Evolutionary conservation across 64 coral and sea anemone species (phyloP), one percentile per base, ranked within the genome.

Genomic region (Montipora foliosa): DNA sequence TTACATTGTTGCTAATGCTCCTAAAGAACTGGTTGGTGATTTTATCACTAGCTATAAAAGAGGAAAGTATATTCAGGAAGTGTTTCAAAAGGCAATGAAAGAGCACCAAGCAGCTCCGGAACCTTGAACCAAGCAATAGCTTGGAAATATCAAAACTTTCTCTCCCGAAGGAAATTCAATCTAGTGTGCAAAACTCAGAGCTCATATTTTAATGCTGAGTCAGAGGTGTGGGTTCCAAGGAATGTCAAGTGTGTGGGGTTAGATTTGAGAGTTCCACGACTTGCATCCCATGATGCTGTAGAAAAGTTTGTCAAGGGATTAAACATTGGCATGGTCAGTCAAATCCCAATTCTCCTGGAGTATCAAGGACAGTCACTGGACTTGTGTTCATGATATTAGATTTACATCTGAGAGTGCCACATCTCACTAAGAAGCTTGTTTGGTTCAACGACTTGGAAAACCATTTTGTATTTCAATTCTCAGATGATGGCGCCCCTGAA

Each of bases 141-240:
- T 6, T 45, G n/a, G 0, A 89, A 89, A 61, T 89, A 89, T 17
- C 73, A 89, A 24, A 89, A 79, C 19, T 74, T 79, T 53, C 77
- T 79, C 49, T 79, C 77, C 22, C 25, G 24, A 67, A 44, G 88
- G n/a, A 90, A 62, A 79, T 90, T 67, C 24, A n/a, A 79, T 67
- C 6, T 79, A 9, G 59, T 90, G 44, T 80, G 88, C 44, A 90
- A 90, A 79, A 79, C 88, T 17, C 76, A 90, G 75, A 90, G 52
- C 6, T 90, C 89, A 48, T 55, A 48, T 73, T 90, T 90, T 72
- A 78, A 90, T 81, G 12, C 58, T 53, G 77, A 80, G 46, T 80
- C 77, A 55, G 89, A 90, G 17, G 45, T 90, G 49, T 90, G 89
- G 89, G 29, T 90, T 24, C 89, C 89, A 55, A 47, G 89, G 22